Base-by-base conservation (phyloP, 35 echinoderm and acorn worm genomes). In the Ophioderma brevispina region DNA sequence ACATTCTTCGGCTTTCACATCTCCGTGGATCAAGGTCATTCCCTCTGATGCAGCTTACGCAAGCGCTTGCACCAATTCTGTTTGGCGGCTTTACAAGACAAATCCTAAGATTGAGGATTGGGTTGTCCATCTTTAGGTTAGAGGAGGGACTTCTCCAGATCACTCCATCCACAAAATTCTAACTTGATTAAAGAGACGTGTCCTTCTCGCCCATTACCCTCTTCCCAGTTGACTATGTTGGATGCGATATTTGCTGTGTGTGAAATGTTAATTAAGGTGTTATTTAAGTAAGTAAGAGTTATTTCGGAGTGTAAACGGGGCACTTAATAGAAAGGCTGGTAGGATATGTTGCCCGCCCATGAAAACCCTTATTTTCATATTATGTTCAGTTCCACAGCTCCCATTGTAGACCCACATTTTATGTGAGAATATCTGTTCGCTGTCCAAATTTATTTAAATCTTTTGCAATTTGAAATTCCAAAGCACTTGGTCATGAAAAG, bases 11-110 rank as follows among this genome's bases (percentile, higher is more conserved):
- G 86, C 86, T 32, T 87, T 87, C 2, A 87, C 37, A 31, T 87
- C 86, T 32, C 86, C 39, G 32, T 87, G 86, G 38, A 87, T 40
- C 30, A 78, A 37, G 8, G n/a, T n/a, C n/a, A n/a, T n/a, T 36
- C 75, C 2, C 32, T 38, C 49, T 39, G 38, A 87, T 87, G 86
- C 13, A 87, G 28, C 77, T n/a, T 87, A 76, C 35, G 33, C 23
- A 21, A 87, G n/a, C 1, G 86, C 86, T n/a, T 46, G 76, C 86
- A 38, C 86, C 86, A 31, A 87, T n/a, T 76, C 77, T 87, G 86
- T 18, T 37, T 87, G 5, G 86, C 86, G n/a, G 64, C 76, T 42
- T 55, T n/a, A 15, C 1, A 32, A 4, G 40, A 36, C 38, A 87
- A 87, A 18, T 87, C 86, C 37, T 78, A 78, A 11, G 70, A 39